Evolutionary conservation across 2,797 vertebrate species (phyloP).

Genomic region (Okamejei kenojei): DNA sequence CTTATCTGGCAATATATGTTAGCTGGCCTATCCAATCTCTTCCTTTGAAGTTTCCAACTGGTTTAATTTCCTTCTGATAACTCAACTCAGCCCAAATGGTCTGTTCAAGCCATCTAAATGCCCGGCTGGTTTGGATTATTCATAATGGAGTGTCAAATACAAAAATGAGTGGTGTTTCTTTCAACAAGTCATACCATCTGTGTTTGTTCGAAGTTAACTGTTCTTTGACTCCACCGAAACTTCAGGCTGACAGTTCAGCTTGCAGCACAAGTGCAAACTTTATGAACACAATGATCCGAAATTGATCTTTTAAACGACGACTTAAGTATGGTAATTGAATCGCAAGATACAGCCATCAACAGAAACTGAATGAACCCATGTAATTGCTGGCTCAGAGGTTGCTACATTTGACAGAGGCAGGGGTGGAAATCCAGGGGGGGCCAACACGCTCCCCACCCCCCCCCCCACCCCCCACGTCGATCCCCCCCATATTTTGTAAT

Average conservation of each 20-base stretch:
- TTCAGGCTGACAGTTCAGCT: background rate
- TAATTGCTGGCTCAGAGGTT: background rate
- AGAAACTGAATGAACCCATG: background rate
- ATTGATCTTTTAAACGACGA: background rate
- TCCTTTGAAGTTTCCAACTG: background rate
- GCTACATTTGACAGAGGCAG: background rate
- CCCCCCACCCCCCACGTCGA: no score
- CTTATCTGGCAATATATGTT: background rate
- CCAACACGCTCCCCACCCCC: no score
- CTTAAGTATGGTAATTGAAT: background rate
- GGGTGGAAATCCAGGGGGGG: no score
- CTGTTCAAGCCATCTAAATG: background rate
- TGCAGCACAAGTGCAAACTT: background rate
- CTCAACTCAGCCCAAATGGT: background rate
- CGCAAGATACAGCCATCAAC: background rate
- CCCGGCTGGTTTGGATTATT: background rate
- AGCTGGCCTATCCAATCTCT: background rate
- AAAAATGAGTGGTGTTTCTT: constrained; percentile 8
- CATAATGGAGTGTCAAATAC: background rate
- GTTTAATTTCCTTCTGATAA: background rate
- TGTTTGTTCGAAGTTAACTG: background rate
- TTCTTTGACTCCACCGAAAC: background rate
- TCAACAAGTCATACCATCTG: background rate
- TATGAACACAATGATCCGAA: background rate
- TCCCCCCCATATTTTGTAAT: no score